These are phyloP conservation scores for Xiphophorus birchmanni DNA, from an alignment of 2,797 vertebrate species.

Conservation along the genomic window DNA sequence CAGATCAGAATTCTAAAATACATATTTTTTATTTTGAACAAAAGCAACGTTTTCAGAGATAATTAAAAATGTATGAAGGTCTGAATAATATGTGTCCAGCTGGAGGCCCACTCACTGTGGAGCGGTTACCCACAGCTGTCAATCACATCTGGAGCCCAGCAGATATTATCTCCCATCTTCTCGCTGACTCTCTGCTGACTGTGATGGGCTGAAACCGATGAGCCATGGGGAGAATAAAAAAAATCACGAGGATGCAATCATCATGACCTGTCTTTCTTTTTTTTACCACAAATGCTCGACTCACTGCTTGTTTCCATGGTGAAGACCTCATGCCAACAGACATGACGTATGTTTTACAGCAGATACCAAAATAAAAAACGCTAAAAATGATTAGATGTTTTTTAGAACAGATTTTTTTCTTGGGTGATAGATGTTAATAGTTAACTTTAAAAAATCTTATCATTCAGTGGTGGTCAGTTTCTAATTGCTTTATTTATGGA, in stretches of 20 bases:
- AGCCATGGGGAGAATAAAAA: neutral
- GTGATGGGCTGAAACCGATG: conserved; percentile 24
- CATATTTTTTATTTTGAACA: neutral
- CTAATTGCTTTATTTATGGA: neutral
- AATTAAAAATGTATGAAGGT: conserved; percentile 3
- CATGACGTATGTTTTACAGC: neutral
- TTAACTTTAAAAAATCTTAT: neutral
- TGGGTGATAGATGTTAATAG: neutral
- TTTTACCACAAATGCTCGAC: neutral
- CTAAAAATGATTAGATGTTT: neutral
- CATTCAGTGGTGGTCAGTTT: neutral
- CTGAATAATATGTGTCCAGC: conserved; percentile 15
- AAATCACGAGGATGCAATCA: conserved; percentile 17
- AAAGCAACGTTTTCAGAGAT: neutral
- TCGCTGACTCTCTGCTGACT: conserved; percentile 12
- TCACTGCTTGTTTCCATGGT: neutral
- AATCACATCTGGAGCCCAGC: conserved; percentile 39
- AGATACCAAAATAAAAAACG: neutral
- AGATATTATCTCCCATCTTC: conserved; percentile 33
- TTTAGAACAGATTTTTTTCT: neutral
- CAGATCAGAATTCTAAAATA: neutral
- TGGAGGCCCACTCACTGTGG: conserved; percentile 8
- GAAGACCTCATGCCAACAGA: neutral
- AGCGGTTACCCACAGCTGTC: conserved; percentile 30
- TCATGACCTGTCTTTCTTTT: neutral